Conservation (phyloP, 2,888 invertebrate species). For the Cosmia pyralina region DNA sequence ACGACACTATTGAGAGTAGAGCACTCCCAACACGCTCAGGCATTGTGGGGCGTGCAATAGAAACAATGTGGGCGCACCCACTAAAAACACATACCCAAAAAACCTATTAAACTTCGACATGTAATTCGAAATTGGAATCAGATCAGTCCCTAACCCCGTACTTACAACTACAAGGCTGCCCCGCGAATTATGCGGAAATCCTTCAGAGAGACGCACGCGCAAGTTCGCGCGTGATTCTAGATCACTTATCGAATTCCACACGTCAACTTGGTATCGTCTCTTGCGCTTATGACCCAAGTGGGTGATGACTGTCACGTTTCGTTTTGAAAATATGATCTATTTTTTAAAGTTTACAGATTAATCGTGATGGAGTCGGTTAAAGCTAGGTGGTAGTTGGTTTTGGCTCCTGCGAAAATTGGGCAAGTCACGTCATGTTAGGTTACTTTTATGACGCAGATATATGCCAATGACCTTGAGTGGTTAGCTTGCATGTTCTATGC, state of each 20-base stretch:
- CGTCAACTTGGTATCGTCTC: conserved; percentile 49
- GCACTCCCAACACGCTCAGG: too few species aligned
- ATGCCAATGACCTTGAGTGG: too few species aligned
- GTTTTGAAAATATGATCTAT: conserved; percentile 32
- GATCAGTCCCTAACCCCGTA: conserved; percentile 18
- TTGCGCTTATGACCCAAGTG: conserved; percentile 36
- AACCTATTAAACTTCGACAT: conserved; percentile 16
- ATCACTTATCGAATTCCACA: conserved; percentile 71
- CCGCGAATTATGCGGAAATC: conserved; percentile 70
- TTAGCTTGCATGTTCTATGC: too few species aligned
- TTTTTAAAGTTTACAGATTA: conserved; percentile 27
- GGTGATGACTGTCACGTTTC: conserved; percentile 61
- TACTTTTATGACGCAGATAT: neutral
- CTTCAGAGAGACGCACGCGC: conserved; percentile 50
- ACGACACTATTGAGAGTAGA: too few species aligned
- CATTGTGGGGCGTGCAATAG: too few species aligned
- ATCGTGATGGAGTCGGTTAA: conserved; percentile 19
- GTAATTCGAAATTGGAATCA: conserved; percentile 43
- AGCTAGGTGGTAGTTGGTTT: conserved; percentile 4
- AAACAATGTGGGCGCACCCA: conserved; percentile 1
- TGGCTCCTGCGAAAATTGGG: conserved; percentile 10
- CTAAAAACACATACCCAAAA: neutral
- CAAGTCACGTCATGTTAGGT: neutral
- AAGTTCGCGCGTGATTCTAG: conserved; percentile 63
- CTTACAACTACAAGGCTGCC: conserved; percentile 43